These are phyloP conservation scores for Butastur rufipennis DNA, from an alignment of 2,113 vertebrate genomes.

Conservation along the genomic window DNA sequence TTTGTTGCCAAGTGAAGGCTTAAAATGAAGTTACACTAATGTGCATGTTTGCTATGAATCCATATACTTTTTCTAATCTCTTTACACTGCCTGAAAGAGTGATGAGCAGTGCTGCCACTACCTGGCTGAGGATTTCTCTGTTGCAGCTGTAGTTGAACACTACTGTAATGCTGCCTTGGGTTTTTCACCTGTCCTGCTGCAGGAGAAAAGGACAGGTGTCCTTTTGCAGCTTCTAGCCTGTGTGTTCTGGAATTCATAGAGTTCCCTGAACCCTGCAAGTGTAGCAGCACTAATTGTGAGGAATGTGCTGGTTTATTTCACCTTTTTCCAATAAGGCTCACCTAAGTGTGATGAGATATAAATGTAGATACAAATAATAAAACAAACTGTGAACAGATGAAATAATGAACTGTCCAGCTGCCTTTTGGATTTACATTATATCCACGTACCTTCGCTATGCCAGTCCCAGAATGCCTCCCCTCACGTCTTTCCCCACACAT, in stretches of 20 bases:
- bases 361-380: not conserved
- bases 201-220: not conserved
- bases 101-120: not conserved
- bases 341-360: not conserved
- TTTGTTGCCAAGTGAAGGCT: not conserved
- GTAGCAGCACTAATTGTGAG: not conserved
- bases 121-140: not conserved
- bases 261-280: too few species aligned
- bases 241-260: not conserved
- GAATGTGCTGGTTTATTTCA: not conserved
- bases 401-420: not conserved
- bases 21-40: not conserved
- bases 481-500: not conserved
- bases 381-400: not conserved
- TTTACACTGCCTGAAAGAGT: not conserved
- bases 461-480: not conserved
- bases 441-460: not conserved
- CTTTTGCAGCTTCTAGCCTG: not conserved
- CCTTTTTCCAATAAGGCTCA: not conserved
- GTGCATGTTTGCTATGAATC: not conserved
- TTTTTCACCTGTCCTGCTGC: not conserved
- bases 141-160: not conserved
- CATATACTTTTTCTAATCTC: not conserved
- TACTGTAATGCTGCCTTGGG: not conserved
- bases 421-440: not conserved